These are phyloP conservation scores for Goniozus legneri DNA, from an alignment of 1,140 invertebrate species.

Conservation along the genomic window DNA sequence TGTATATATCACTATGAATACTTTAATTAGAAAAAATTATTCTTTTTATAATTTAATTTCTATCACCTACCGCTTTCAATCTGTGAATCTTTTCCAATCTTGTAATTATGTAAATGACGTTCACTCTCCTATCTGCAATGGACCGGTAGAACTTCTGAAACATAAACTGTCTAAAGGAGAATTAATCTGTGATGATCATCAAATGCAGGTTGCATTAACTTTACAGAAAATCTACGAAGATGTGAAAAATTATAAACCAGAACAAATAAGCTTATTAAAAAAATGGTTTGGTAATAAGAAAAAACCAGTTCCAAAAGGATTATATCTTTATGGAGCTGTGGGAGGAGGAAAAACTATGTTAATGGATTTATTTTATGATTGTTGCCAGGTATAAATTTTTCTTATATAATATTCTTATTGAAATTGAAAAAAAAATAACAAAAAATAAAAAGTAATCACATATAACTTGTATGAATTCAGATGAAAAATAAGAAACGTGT, in stretches of 20 bases:
- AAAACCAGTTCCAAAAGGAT: conserved; percentile 64
- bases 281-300: conserved; percentile 47
- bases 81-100: background rate
- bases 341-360: conserved; percentile 98
- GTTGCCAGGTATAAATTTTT: conserved; percentile 57
- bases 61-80: background rate
- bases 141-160: conserved; percentile 56
- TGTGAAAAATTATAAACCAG: conserved; percentile 61
- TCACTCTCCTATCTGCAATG: conserved; percentile 23
- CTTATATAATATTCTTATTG: conserved; percentile 1
- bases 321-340: conserved; percentile 83
- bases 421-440: background rate
- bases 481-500: conserved; percentile 74
- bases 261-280: conserved; percentile 42
- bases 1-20: background rate
- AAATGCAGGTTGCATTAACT: conserved; percentile 64
- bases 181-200: conserved; percentile 66
- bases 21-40: background rate
- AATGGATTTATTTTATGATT: conserved; percentile 96
- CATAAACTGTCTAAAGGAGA: conserved; percentile 62
- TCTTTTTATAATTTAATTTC: background rate
- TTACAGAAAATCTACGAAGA: conserved; percentile 70
- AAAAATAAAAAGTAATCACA: background rate
- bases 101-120: conserved; percentile 8
- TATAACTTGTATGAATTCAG: conserved; percentile 34